These are phyloP conservation scores for Ostrea denselamellosa DNA, from an alignment of 1,140 invertebrate species.

Conservation along the genomic window DNA sequence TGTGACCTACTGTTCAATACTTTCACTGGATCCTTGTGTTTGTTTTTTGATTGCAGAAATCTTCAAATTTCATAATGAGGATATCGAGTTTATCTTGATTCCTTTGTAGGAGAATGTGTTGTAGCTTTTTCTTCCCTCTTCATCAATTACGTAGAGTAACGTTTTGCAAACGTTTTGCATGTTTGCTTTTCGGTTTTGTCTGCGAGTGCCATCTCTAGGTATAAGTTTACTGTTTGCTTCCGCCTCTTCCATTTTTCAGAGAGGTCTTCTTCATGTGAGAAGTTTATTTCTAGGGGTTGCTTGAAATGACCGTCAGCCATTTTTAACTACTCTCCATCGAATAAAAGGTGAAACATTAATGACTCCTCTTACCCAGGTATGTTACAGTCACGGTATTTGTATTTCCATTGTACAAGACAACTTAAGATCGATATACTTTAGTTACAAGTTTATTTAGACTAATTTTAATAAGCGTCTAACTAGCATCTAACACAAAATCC, in stretches of 20 bases:
- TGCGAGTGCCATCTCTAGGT: not conserved
- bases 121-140: not conserved
- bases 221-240: not conserved
- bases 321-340: not conserved
- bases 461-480: too few relatives aligned
- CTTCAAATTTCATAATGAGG: not conserved
- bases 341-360: not conserved
- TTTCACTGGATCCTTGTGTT: constrained; percentile 1
- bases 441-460: too few relatives aligned
- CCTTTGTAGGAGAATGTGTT: not conserved
- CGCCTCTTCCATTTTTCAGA: not conserved
- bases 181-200: not conserved
- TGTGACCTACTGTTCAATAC: constrained; percentile 46
- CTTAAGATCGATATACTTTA: not conserved
- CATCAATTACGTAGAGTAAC: not conserved
- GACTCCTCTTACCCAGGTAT: not conserved
- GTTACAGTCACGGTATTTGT: not conserved
- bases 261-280: not conserved
- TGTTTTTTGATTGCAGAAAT: not conserved
- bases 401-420: not conserved
- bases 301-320: not conserved
- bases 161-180: too few relatives aligned
- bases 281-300: not conserved
- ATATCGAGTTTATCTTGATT: not conserved
- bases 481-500: too few relatives aligned